phyloP scores from a whole-genome alignment of 1,140 invertebrate species.

The Sesamia nonagrioides region DNA sequence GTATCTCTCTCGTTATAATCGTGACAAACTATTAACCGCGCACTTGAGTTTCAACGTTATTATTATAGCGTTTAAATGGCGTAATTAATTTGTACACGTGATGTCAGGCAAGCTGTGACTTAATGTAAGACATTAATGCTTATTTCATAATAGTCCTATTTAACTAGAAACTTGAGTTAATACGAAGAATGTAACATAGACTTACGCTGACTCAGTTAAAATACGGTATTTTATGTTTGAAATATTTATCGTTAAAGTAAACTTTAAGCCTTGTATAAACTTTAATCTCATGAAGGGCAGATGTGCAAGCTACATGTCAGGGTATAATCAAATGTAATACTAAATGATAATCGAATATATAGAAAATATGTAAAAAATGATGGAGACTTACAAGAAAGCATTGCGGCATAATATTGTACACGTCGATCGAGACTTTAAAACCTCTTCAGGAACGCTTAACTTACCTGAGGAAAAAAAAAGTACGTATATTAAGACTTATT shows the following conservation, averaged over 20 bases:
- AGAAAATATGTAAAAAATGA: not conserved
- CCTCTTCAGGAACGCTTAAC: constrained; percentile 46
- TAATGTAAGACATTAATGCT: constrained; percentile 33
- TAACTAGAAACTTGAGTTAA: constrained; percentile 32
- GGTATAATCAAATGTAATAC: constrained; percentile 16
- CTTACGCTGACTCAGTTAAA: constrained; percentile 17
- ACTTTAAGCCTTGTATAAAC: not conserved
- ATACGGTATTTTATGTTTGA: constrained; percentile 12
- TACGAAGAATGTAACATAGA: constrained; percentile 19
- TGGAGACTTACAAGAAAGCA: constrained; percentile 34
- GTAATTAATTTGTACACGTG: constrained; percentile 37
- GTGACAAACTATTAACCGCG: constrained; percentile 71
- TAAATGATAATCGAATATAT: constrained; percentile 10
- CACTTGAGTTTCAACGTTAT: constrained; percentile 63
- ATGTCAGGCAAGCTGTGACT: constrained; percentile 42
- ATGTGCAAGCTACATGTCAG: not conserved
- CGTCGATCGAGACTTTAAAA: constrained; percentile 22
- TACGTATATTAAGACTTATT: constrained; percentile 55
- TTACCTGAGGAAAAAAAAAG: constrained; percentile 67
- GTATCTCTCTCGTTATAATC: constrained; percentile 68
- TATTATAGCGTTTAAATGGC: constrained; percentile 57
- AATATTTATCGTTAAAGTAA: not conserved
- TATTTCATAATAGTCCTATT: constrained; percentile 37
- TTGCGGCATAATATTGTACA: constrained; percentile 28
- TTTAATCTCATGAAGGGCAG: constrained; percentile 16